Evolutionary conservation across 30 jellyfish, hydroid and myxozoan species (phyloP).

Genomic region (Hydractinia symbiolongicarpus): DNA sequence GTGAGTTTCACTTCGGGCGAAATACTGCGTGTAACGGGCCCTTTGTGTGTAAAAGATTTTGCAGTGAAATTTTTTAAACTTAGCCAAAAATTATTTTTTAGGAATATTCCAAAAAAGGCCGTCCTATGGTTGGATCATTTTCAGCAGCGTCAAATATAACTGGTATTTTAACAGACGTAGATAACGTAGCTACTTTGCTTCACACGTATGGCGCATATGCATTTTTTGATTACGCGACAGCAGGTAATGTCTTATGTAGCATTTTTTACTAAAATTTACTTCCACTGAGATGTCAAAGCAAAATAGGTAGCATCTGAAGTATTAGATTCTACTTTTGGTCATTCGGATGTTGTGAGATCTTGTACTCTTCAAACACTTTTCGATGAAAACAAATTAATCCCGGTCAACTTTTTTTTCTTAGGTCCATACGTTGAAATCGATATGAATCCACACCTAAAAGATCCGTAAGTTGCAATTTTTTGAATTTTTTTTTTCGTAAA

Average conservation of each 20-base stretch:
- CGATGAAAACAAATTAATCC: too few species aligned
- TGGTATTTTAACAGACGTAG: slow-evolving; percentile 67
- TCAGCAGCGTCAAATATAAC: slow-evolving; percentile 94
- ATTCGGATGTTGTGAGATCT: too few species aligned
- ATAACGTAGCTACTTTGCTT: slow-evolving; percentile 59
- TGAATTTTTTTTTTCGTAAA: not conserved
- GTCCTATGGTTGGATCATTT: slow-evolving; percentile 63
- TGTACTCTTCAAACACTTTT: too few species aligned
- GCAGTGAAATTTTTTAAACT: too few species aligned
- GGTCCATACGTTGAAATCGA: slow-evolving; percentile 82
- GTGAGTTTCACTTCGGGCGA: too few species aligned
- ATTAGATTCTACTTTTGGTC: too few species aligned
- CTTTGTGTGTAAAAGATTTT: too few species aligned
- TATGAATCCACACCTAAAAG: slow-evolving; percentile 61
- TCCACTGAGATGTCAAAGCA: too few species aligned
- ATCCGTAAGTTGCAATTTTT: not conserved
- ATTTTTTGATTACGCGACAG: slow-evolving; percentile 84
- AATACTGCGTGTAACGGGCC: too few species aligned
- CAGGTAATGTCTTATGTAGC: slow-evolving; percentile 38
- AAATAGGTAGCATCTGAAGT: too few species aligned
- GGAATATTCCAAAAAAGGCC: slow-evolving; percentile 39
- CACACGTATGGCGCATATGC: slow-evolving; percentile 79
- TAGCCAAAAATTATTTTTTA: not conserved
- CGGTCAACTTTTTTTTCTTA: not conserved
- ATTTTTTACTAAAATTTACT: too few species aligned